Base-by-base conservation (phyloP, 2,888 invertebrate genomes). In the Acronicta leporina region DNA sequence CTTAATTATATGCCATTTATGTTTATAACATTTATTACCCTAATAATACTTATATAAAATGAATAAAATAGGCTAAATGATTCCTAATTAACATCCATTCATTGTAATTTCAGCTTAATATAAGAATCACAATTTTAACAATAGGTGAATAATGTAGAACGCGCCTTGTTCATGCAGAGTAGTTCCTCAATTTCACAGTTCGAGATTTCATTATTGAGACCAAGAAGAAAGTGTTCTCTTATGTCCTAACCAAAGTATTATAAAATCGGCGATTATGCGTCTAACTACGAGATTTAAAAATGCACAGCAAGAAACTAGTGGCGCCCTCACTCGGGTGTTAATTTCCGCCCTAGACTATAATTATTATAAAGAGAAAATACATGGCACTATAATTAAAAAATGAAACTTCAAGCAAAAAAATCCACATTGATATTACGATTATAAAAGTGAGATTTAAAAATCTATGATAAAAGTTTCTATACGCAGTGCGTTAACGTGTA, bases 401-500 rank as follows among this genome's bases (percentile, higher is more conserved):
- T 63, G 42, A 73, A 73, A 61, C 53, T 56, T 60, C 58, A 79
- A 79, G 70, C 75, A 20, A 72, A 74, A 61, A 67, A 69, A 59
- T 58, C 51, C 65, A 76, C 73, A 76, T 73, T 61, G 42, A 75
- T 42, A 44, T 73, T 69, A 76, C 61, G 58, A 70, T 70, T 82
- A 82, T 72, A 67, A 59, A 77, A 54, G 76, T 73, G 72, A 80
- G 66, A 78, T 73, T 66, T 68, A 49, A 71, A 69, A 72, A 71
- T 73, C 68, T 77, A 69, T 73, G 52, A 75, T 68, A 74, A 72
- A 74, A 68, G 63, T 74, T 68, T 59, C 44, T 63, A 58, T 68
- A 77, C 60, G 71, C 75, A 25, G 83, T 83, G 81, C 78, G 63
- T 66, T 49, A 63, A 71, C 30, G 77, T 80, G 83, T 76, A 60